Conservation (phyloP, 2,113 vertebrate genomes). For the Eurypyga helias region DNA sequence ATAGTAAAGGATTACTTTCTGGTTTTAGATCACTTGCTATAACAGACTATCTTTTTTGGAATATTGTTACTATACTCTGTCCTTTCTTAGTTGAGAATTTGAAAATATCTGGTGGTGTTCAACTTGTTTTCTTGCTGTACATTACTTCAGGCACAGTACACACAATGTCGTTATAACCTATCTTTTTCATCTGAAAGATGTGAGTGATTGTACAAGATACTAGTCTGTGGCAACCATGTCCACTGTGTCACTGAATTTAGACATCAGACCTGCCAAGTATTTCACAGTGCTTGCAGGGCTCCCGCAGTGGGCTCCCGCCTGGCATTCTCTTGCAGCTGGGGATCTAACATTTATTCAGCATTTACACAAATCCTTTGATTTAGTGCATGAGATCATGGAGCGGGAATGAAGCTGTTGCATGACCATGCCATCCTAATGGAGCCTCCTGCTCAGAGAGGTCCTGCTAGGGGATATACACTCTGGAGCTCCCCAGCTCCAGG, state of each 20-base stretch:
- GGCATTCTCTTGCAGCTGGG: conserved; percentile 4
- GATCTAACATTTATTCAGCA: background rate
- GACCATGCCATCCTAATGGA: background rate
- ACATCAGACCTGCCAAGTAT: background rate
- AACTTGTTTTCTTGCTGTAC: background rate
- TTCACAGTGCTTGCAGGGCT: background rate
- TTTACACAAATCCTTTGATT: background rate
- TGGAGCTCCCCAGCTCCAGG: background rate
- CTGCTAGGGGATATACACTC: background rate
- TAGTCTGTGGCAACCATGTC: background rate
- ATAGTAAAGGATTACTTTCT: background rate
- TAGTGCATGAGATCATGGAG: background rate
- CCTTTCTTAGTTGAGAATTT: background rate
- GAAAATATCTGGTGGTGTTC: background rate
- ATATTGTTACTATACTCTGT: background rate
- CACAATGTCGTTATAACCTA: background rate
- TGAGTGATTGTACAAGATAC: background rate
- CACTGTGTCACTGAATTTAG: background rate
- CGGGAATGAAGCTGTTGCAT: background rate
- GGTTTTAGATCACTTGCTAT: background rate
- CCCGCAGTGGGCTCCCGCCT: background rate
- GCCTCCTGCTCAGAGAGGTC: background rate
- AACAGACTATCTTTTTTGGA: background rate
- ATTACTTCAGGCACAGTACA: background rate
- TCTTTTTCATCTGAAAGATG: background rate